phyloP scores from a whole-genome alignment of 2,113 vertebrate species.

The Haliaeetus leucogaster region DNA sequence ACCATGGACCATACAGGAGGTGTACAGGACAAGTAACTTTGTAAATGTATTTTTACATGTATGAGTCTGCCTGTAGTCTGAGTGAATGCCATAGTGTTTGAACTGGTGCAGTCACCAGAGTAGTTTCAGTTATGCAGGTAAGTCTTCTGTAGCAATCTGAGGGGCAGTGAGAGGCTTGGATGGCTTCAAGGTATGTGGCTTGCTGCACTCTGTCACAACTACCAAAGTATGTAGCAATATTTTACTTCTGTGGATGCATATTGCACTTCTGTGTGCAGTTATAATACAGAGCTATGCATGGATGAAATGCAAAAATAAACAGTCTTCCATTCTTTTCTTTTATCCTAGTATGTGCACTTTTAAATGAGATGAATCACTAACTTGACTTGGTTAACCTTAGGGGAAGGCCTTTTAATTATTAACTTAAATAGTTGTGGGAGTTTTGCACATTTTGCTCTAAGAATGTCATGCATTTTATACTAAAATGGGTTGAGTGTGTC shows the following conservation, averaged over 20 bases:
- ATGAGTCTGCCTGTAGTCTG: background rate
- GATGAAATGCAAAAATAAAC: background rate
- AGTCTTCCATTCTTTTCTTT: background rate
- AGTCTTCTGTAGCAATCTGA: background rate
- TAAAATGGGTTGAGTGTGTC: background rate
- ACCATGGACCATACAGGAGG: background rate
- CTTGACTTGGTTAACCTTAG: slow-evolving; percentile 44
- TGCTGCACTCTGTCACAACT: background rate
- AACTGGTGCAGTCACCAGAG: background rate
- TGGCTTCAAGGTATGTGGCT: background rate
- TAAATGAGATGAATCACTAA: slow-evolving; percentile 46
- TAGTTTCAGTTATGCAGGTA: background rate
- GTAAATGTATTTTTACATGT: fast-evolving
- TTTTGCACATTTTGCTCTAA: background rate
- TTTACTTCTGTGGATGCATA: background rate
- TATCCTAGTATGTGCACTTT: background rate
- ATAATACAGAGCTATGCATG: background rate
- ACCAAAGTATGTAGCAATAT: background rate
- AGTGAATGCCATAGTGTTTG: too few relatives aligned
- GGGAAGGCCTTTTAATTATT: slow-evolving; percentile 65
- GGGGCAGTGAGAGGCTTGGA: background rate
- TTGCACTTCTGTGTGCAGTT: background rate
- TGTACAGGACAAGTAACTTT: background rate
- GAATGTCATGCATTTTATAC: slow-evolving; percentile 8
- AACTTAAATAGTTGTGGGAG: slow-evolving; percentile 39